A percentile compares a stretch with the other conserved stretches of the same genome.
Conservation (phyloP, 2,888 invertebrate genomes). For the Punctoribates punctum region DNA sequence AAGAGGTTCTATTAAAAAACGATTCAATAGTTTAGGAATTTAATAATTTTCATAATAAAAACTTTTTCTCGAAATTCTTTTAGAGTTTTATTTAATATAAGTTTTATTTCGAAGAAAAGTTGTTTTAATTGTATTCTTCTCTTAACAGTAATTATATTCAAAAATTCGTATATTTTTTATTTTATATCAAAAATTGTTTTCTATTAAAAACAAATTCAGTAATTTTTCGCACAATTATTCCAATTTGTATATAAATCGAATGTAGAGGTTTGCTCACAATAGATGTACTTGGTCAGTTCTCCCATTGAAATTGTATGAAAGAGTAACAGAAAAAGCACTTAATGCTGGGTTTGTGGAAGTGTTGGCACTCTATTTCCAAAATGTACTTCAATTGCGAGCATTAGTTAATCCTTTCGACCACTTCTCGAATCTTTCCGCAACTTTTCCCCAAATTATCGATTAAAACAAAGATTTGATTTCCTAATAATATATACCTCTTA, state of each 20-base stretch:
- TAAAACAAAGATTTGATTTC: background rate
- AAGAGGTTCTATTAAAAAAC: slow-evolving; percentile 71
- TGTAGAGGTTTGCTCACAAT: too few relatives aligned
- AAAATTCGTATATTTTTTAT: background rate
- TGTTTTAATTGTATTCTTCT: background rate
- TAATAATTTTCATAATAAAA: background rate
- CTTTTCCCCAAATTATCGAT: background rate
- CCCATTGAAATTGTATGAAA: too few relatives aligned
- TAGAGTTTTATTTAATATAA: background rate
- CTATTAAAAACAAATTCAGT: background rate
- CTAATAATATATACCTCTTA: slow-evolving; percentile 44
- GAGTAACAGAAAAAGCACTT: too few relatives aligned
- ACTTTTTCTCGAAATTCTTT: background rate
- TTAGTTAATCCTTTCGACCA: background rate
- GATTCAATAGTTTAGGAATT: background rate
- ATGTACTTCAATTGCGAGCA: background rate
- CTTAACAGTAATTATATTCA: background rate
- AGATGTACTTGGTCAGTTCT: too few relatives aligned
- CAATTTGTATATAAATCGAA: background rate
- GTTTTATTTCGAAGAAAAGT: background rate
- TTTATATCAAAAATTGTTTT: background rate
- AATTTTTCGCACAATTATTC: background rate
- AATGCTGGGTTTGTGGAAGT: too few relatives aligned
- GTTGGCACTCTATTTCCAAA: background rate
- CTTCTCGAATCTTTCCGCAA: background rate